A percentile compares a stretch with the other conserved stretches of the same genome.
Evolutionary conservation across 2,888 invertebrate genomes (phyloP).

Genomic region (Lepidocyrtinus sp.): DNA sequence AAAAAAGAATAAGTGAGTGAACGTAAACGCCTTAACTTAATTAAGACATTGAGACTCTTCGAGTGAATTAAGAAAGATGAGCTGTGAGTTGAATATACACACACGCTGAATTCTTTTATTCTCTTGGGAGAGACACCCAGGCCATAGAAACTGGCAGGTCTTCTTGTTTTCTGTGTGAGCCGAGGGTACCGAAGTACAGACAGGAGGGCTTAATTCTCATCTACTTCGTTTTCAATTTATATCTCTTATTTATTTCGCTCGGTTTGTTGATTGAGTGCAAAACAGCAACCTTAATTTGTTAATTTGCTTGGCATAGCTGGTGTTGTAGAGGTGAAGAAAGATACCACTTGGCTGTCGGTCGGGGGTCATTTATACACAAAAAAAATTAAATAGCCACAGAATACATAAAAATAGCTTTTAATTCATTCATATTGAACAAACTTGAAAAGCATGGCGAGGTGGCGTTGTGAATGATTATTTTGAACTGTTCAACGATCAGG

Average conservation of each 20-base stretch:
- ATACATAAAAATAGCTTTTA: neutral
- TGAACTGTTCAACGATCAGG: too few species aligned
- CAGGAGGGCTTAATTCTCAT: neutral
- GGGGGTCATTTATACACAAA: neutral
- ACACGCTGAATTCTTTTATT: neutral
- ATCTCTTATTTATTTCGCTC: slow-evolving; percentile 27
- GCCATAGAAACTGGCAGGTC: neutral
- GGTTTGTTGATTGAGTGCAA: slow-evolving; percentile 54
- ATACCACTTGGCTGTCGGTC: neutral
- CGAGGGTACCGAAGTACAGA: neutral
- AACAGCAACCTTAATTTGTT: slow-evolving; percentile 52
- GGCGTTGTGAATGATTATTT: neutral
- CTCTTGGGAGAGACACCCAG: neutral
- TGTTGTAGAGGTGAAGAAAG: too few species aligned
- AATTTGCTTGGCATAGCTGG: slow-evolving; percentile 41
- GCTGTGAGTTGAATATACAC: neutral
- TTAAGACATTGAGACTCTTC: slow-evolving; percentile 54
- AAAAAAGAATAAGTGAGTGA: neutral
- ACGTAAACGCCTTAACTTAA: slow-evolving; percentile 42
- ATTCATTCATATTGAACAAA: slow-evolving; percentile 6
- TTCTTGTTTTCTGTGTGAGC: too few species aligned
- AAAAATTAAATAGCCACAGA: neutral
- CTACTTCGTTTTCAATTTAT: neutral
- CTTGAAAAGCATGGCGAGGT: neutral
- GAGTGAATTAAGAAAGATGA: slow-evolving; percentile 50